phyloP scores from a whole-genome alignment of 2,797 vertebrate genomes.

The Sphaeramia orbicularis region DNA sequence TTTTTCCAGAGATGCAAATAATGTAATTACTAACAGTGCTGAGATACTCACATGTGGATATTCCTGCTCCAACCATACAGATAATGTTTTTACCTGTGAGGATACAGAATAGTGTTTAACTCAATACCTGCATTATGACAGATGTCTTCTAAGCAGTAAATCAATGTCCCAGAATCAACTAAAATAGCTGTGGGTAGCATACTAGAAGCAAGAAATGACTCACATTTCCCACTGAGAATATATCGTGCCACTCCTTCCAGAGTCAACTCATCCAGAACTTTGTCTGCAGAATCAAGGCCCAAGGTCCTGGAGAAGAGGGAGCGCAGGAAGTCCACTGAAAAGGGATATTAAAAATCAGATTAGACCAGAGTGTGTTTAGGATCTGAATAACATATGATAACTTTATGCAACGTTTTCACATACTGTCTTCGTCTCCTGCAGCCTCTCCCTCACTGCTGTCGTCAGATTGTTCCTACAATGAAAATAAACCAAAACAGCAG shows the following conservation, averaged over 20 bases:
- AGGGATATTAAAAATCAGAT: slow-evolving; percentile 17
- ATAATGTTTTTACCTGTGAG: slow-evolving; percentile 89
- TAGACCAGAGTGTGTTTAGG: background rate
- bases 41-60: slow-evolving; percentile 92
- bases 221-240: slow-evolving; percentile 91
- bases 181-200: background rate
- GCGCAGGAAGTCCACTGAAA: slow-evolving; percentile 92
- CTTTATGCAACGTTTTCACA: slow-evolving; percentile 42
- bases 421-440: slow-evolving; percentile 86
- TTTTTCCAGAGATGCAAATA: background rate
- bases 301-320: slow-evolving; percentile 89
- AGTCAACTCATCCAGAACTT: slow-evolving; percentile 90
- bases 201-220: slow-evolving; percentile 45
- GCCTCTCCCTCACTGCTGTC: slow-evolving; percentile 86
- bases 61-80: slow-evolving; percentile 95
- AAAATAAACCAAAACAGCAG: background rate
- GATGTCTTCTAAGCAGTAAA: background rate
- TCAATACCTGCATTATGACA: background rate
- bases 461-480: slow-evolving; percentile 79
- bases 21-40: background rate
- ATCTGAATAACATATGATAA: background rate
- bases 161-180: background rate
- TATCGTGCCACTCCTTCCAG: slow-evolving; percentile 89
- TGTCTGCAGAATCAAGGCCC: slow-evolving; percentile 86
- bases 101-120: slow-evolving; percentile 8